phyloP scores from a whole-genome alignment of 2,888 invertebrate species.

The Scaptomyza reducta region DNA sequence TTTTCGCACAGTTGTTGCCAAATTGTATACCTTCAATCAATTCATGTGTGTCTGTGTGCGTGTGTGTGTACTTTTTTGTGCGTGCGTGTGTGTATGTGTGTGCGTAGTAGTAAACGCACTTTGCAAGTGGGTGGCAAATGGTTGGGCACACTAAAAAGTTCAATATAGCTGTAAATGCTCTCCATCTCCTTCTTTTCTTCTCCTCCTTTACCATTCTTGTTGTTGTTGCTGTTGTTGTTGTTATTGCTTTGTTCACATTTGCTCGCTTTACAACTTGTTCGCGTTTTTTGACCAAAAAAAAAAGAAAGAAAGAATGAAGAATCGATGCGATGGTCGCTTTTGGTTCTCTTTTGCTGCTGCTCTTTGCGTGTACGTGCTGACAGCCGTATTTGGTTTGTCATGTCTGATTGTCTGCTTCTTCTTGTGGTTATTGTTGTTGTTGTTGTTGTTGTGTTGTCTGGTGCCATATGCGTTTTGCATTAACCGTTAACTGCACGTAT shows the following conservation, averaged over 20 bases:
- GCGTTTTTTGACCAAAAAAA: constrained; percentile 74
- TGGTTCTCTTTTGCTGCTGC: constrained; percentile 45
- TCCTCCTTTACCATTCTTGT: constrained; percentile 3
- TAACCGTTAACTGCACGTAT: constrained; percentile 79
- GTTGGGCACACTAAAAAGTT: constrained; percentile 66
- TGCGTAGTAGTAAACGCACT: constrained; percentile 80
- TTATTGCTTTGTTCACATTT: constrained; percentile 68
- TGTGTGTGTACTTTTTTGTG: constrained; percentile 18
- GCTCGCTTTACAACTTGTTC: constrained; percentile 78
- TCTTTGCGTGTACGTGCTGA: constrained; percentile 57
- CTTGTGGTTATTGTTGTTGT: constrained; percentile 26
- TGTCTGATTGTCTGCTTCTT: constrained; percentile 21
- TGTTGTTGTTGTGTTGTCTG: constrained; percentile 36
- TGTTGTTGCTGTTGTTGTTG: constrained; percentile 16
- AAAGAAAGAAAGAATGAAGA: constrained; percentile 6
- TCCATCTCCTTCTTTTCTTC: constrained; percentile 11
- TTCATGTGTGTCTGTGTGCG: constrained; percentile 6
- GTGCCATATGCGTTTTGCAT: constrained; percentile 76
- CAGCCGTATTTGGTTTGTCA: constrained; percentile 67
- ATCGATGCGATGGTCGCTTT: constrained; percentile 71
- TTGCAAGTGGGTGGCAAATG: constrained; percentile 70
- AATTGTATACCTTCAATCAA: constrained; percentile 26
- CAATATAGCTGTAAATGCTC: constrained; percentile 77
- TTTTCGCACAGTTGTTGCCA: constrained; percentile 74
- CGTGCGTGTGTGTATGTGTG: constrained; percentile 36